Base-by-base conservation (phyloP, 2,888 invertebrate genomes). In the Metopia argyrocephala region DNA sequence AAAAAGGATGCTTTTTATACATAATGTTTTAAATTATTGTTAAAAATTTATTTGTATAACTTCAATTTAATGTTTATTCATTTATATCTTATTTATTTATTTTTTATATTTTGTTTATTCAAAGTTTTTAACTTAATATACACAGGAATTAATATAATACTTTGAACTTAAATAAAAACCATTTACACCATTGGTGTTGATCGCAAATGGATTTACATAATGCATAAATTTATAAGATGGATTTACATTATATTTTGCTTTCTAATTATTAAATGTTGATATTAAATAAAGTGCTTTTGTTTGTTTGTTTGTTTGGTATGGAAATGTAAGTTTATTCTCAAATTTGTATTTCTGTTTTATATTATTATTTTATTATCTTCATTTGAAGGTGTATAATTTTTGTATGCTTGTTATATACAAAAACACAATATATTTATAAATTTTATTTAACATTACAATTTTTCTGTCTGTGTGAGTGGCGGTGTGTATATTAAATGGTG, bases 361-460 rank as follows among this genome's bases (percentile, higher is more conserved):
- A 21, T 64, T 71, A 2, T 31, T 38, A 25, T 61, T 62, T 69
- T 38, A n/a, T 57, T 59, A 23, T 48, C 48, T 66, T 48, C 23
- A 56, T 71, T 28, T 45, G 21, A 20, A 78, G 68, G 25, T 70
- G 25, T 70, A 21, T 56, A 28, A 52, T 65, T 25, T 45, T 69
- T 45, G 18, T 45, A 25, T 75, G 69, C 69, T 74, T 70, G 59
- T 50, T 68, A 69, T 69, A 74, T 74, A 79, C 69, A 79, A 64
- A n/a, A n/a, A 66, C 68, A 68, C 68, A 73, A 74, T 69, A 65
- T 56, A 79, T 79, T 69, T 69, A 57, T 54, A 61, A 65, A 56
- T 21, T 52, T 52, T 50, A 48, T 69, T 59, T 52, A n/a, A 27
- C 48, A 25, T 73, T 66, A 61, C 45, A 62, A 38, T 15, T 54